Percentiles rank a stretch among this genome's conserved stretches.
Conservation (phyloP, 2,797 vertebrate species). For the Sphenodon punctatus region DNA sequence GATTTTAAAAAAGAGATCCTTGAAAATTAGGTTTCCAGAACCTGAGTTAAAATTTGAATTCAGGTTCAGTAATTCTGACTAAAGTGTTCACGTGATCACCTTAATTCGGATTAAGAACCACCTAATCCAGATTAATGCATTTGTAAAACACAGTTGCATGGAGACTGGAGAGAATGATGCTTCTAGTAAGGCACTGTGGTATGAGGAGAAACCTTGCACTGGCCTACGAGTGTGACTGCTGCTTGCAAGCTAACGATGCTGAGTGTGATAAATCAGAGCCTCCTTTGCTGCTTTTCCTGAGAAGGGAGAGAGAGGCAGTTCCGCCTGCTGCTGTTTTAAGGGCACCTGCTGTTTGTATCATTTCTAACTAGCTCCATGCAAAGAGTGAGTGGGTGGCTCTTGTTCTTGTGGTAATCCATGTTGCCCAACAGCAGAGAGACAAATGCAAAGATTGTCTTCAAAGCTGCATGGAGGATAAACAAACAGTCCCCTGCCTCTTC, state of each 20-base stretch:
- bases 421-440: constrained; percentile 40
- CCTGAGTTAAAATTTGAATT: no score
- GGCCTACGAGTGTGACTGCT: not conserved
- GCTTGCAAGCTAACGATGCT: not conserved
- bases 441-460: not conserved
- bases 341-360: constrained; percentile 31
- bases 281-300: not conserved
- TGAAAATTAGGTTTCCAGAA: no score
- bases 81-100: no score
- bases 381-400: constrained; percentile 41
- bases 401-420: constrained; percentile 35
- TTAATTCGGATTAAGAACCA: no score
- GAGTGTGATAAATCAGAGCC: not conserved
- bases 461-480: not conserved
- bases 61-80: no score
- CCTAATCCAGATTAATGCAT: no score
- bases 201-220: not conserved
- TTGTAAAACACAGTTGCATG: no score
- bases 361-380: constrained; percentile 21
- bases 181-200: not conserved
- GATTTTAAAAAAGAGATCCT: no score
- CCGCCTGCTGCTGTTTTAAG: constrained; percentile 16
- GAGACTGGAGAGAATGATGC: not conserved
- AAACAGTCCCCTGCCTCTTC: not conserved
- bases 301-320: not conserved